Conservation (phyloP, 2,797 vertebrate species). For the Phalloptychus januarius region DNA sequence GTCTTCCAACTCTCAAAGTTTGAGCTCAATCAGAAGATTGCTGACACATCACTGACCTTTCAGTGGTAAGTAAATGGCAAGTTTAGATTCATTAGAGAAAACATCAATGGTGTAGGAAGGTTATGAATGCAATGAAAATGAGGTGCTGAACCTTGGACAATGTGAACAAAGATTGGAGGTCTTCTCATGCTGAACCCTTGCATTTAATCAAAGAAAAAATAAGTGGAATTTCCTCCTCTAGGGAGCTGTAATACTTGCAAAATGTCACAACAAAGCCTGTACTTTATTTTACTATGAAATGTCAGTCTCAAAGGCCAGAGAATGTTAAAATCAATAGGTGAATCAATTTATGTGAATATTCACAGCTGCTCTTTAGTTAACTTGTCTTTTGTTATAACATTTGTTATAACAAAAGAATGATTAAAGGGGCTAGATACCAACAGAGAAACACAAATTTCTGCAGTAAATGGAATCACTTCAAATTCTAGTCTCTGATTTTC, state of each 20-base stretch:
- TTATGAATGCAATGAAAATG: neutral
- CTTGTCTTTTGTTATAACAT: neutral
- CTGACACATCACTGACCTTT: neutral
- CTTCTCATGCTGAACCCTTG: neutral
- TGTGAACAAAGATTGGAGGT: neutral
- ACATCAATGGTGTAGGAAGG: neutral
- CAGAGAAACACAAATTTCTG: neutral
- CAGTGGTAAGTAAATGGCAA: neutral
- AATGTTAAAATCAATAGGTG: neutral
- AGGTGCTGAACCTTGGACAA: neutral
- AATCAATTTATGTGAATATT: neutral
- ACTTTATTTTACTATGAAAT: neutral
- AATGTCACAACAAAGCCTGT: neutral
- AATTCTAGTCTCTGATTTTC: neutral
- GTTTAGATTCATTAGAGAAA: neutral
- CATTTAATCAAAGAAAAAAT: neutral
- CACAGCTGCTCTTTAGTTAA: neutral
- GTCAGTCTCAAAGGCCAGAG: neutral
- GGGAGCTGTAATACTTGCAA: neutral
- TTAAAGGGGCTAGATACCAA: neutral
- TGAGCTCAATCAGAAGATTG: neutral
- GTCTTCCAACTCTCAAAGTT: neutral
- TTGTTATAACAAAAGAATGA: neutral
- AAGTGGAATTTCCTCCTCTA: neutral
- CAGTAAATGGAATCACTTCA: neutral